phyloP scores from a whole-genome alignment of 2,797 vertebrate genomes.

The Sebastiscus albofasciatus region DNA sequence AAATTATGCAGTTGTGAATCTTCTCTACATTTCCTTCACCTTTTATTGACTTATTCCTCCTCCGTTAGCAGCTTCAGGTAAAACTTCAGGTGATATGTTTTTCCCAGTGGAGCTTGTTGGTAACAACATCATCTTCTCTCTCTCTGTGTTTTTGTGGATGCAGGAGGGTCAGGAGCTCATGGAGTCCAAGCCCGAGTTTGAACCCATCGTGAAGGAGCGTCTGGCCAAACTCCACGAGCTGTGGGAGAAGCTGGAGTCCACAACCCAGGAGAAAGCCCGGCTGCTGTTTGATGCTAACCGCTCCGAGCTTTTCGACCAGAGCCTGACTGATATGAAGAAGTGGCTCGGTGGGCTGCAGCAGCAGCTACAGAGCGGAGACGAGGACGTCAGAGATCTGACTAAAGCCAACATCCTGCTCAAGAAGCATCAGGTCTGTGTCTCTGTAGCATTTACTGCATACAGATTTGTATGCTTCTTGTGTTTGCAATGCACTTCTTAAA shows the following conservation, averaged over 20 bases:
- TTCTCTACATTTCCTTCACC: background rate
- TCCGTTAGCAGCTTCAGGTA: background rate
- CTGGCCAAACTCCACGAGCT: constrained; percentile 85
- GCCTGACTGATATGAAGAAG: constrained; percentile 88
- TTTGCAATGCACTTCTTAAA: background rate
- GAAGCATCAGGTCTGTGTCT: constrained; percentile 88
- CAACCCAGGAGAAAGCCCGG: constrained; percentile 88
- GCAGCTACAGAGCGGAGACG: constrained; percentile 85
- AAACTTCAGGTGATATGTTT: background rate
- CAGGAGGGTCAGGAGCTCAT: constrained; percentile 92
- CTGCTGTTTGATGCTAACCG: constrained; percentile 92
- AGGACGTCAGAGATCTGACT: constrained; percentile 91
- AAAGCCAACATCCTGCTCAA: constrained; percentile 93
- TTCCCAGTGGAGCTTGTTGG: background rate
- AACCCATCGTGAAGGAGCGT: constrained; percentile 79
- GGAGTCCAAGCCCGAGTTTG: constrained; percentile 87
- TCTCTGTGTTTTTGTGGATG: background rate
- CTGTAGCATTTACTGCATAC: background rate
- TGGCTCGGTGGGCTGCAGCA: constrained; percentile 89
- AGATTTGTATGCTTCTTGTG: background rate
- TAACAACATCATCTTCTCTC: background rate
- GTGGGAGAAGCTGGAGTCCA: constrained; percentile 88
- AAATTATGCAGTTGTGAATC: background rate
- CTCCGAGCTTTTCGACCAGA: constrained; percentile 90
- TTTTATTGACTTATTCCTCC: background rate